Conservation (phyloP, 2,113 vertebrate species). For the Orcinus orca region DNA sequence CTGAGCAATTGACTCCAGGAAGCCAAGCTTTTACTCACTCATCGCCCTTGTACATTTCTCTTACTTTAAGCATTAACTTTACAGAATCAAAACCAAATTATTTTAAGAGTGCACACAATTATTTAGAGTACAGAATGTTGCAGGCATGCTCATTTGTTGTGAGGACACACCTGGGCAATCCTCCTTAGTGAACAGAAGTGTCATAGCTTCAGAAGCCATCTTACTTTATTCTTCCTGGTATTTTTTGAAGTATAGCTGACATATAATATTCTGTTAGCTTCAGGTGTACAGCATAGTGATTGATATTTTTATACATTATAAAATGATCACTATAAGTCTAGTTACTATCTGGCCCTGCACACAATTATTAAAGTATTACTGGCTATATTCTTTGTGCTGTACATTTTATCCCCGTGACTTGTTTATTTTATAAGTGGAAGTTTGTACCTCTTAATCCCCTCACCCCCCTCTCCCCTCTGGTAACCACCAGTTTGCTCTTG, state of each 20-base stretch:
- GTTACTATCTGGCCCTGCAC: neutral
- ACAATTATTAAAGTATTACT: neutral
- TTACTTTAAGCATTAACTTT: slow-evolving; percentile 38
- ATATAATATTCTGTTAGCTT: neutral
- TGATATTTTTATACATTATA: neutral
- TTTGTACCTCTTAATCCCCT: neutral
- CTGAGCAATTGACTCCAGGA: slow-evolving; percentile 32
- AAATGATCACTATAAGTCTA: neutral
- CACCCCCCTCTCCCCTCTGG: neutral
- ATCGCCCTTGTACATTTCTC: neutral
- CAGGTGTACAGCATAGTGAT: neutral
- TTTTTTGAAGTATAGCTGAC: neutral
- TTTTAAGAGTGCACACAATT: neutral
- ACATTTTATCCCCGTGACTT: neutral
- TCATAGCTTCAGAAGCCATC: neutral
- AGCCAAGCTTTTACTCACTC: neutral
- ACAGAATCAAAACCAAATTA: slow-evolving; percentile 13
- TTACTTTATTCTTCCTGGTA: neutral
- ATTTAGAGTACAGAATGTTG: slow-evolving; percentile 15
- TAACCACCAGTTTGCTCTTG: neutral
- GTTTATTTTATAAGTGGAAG: neutral
- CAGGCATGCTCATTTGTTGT: neutral
- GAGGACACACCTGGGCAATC: neutral
- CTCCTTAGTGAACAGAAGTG: neutral
- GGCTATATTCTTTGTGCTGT: neutral